phyloP scores from a whole-genome alignment of 2,888 invertebrate species.

The Tuta absoluta region DNA sequence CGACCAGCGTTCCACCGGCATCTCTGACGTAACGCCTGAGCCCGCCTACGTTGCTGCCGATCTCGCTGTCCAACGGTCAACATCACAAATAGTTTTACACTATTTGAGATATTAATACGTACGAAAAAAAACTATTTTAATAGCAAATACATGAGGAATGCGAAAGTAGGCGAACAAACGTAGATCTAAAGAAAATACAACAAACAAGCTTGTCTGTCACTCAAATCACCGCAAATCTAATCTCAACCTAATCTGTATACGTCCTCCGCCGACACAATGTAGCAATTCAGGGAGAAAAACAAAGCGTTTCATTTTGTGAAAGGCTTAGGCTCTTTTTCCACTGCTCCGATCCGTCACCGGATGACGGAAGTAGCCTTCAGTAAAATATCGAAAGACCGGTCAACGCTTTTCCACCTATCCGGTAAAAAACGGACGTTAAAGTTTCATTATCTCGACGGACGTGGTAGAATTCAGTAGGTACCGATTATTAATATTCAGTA shows the following conservation, averaged over 20 bases:
- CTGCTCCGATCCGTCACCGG: no score
- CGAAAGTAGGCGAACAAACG: conserved; percentile 8
- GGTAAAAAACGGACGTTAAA: no score
- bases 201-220: neutral
- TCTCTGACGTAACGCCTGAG: conserved; percentile 53
- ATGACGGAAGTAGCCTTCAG: no score
- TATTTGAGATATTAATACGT: neutral
- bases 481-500: no score
- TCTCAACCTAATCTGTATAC: conserved; percentile 11
- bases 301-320: conserved; percentile 44
- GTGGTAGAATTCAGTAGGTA: no score
- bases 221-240: conserved; percentile 15
- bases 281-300: conserved; percentile 21
- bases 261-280: neutral
- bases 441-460: no score
- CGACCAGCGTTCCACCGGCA: conserved; percentile 1
- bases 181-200: neutral
- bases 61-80: neutral
- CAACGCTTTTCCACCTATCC: no score
- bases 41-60: conserved; percentile 49
- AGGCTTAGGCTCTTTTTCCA: no score
- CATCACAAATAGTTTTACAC: neutral
- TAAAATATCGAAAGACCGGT: no score
- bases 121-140: conserved; percentile 15
- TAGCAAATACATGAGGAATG: conserved; percentile 3